Evolutionary conservation across 2,888 invertebrate genomes (phyloP).

Genomic region (Gisinianus flammeolus): DNA sequence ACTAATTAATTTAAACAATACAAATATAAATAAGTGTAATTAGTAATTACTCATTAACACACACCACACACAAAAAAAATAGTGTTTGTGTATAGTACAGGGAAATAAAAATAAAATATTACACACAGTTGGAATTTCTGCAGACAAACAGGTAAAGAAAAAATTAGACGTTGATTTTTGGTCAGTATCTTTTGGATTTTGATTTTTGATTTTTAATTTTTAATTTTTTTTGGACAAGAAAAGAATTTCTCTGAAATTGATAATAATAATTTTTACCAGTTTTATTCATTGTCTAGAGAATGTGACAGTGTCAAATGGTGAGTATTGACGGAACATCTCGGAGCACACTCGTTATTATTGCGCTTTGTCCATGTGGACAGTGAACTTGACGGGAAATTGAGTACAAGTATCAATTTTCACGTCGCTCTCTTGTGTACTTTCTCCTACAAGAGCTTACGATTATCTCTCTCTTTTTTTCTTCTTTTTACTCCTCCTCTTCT

Average conservation of each 20-base stretch:
- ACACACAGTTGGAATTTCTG: too few species aligned
- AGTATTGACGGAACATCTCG: conserved; percentile 14
- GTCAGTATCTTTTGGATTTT: too few species aligned
- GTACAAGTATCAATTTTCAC: conserved; percentile 28
- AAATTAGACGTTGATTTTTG: too few species aligned
- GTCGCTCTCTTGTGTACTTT: conserved; percentile 12
- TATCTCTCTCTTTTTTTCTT: conserved; percentile 20
- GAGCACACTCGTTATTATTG: conserved; percentile 20
- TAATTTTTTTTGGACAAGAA: too few species aligned
- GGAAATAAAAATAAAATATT: neutral
- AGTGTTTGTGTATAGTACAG: too few species aligned
- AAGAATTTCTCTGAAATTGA: too few species aligned
- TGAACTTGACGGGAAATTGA: conserved; percentile 22
- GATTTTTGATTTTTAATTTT: too few species aligned
- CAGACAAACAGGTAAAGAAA: too few species aligned
- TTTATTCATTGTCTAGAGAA: conserved; percentile 11
- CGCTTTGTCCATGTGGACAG: conserved; percentile 30
- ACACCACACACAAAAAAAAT: too few species aligned
- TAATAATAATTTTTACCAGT: neutral
- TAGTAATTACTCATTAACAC: too few species aligned
- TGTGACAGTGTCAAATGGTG: conserved; percentile 27
- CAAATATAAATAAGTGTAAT: too few species aligned
- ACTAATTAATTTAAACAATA: too few species aligned
- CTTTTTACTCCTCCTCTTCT: neutral
- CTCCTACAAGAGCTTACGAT: conserved; percentile 10